These are phyloP conservation scores for Pocillopora damicornis DNA, from an alignment of 64 coral and sea anemone species.

Conservation along the genomic window DNA sequence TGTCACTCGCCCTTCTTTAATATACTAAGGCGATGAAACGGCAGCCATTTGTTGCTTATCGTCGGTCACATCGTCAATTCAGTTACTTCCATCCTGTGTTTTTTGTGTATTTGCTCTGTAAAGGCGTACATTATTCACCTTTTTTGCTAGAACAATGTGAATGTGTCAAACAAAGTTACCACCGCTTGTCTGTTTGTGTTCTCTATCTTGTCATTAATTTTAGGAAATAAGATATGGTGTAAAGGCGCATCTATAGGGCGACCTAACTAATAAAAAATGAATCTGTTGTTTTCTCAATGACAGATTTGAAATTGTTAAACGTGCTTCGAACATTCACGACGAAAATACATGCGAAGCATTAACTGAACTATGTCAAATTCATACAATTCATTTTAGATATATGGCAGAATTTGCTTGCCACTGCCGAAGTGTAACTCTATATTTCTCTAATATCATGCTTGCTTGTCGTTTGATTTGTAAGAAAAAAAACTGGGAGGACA, in stretches of 20 bases:
- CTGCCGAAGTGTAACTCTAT: no score
- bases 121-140: not conserved
- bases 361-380: no score
- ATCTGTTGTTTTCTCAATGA: not conserved
- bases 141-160: not conserved
- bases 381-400: no score
- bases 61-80: not conserved
- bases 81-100: not conserved
- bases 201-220: not conserved
- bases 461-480: no score
- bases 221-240: not conserved
- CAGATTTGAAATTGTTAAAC: not conserved
- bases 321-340: not conserved
- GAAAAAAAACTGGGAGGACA: no score
- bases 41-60: not conserved
- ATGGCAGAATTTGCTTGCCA: no score
- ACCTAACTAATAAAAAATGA: not conserved
- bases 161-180: not conserved
- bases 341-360: no score
- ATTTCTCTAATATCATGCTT: no score
- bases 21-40: not conserved
- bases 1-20: not conserved
- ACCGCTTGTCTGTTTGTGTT: not conserved
- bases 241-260: not conserved
- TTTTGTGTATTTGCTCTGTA: not conserved